Conservation (phyloP, 2,888 invertebrate species). For the Agonopterix subpropinquella region DNA sequence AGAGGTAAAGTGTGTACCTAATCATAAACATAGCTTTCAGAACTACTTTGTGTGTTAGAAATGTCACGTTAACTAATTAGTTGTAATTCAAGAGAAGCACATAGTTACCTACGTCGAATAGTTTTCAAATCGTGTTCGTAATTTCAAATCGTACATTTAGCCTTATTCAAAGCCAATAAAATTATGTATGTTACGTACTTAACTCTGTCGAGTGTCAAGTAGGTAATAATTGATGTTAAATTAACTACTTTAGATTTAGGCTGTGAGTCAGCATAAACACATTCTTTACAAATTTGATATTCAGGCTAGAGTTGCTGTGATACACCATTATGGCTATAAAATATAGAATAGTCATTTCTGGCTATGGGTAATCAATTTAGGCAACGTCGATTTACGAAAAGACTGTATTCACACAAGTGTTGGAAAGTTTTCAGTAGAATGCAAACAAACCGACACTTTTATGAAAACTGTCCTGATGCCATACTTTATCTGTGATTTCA, state of each 20-base stretch:
- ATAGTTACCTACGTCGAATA: constrained; percentile 41
- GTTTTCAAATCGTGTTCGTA: constrained; percentile 56
- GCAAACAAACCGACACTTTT: background rate
- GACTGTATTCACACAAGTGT: background rate
- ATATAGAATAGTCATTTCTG: constrained; percentile 58
- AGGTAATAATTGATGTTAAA: constrained; percentile 42
- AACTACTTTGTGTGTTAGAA: constrained; percentile 43
- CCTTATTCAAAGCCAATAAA: constrained; percentile 32
- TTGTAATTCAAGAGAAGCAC: constrained; percentile 35
- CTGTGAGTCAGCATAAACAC: constrained; percentile 68
- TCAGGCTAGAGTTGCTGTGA: constrained; percentile 75
- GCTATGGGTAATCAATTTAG: constrained; percentile 38
- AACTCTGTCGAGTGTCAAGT: constrained; percentile 46
- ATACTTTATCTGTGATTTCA: constrained; percentile 62
- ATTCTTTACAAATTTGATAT: constrained; percentile 65
- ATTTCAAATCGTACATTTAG: constrained; percentile 52
- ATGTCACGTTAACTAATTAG: constrained; percentile 42
- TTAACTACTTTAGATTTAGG: constrained; percentile 65
- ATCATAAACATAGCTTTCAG: constrained; percentile 36
- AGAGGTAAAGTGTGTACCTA: constrained; percentile 22
- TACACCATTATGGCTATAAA: constrained; percentile 69
- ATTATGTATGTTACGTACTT: constrained; percentile 21
- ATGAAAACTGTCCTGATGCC: constrained; percentile 22
- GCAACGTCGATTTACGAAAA: constrained; percentile 19
- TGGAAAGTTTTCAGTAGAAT: background rate